Evolutionary conservation across 2,113 vertebrate species (phyloP).

Genomic region (Tautogolabrus adspersus): DNA sequence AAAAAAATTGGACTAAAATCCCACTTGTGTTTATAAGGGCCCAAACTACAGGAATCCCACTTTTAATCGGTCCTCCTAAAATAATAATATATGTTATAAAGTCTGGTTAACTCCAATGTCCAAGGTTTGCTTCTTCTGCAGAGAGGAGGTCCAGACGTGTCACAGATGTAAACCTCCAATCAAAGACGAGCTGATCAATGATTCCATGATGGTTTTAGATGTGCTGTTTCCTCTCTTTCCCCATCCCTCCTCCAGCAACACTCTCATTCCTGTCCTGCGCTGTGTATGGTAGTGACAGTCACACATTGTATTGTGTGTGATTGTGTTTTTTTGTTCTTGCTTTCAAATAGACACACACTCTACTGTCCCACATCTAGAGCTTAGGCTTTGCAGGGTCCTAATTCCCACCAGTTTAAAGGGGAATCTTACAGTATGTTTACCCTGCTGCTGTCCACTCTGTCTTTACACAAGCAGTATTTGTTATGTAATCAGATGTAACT

Average conservation of each 20-base stretch:
- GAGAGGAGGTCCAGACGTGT: not conserved
- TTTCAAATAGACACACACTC: conserved; percentile 76
- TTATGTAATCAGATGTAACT: not conserved
- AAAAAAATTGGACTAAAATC: conserved; percentile 4
- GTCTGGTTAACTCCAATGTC: not conserved
- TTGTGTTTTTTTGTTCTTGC: conserved; percentile 45
- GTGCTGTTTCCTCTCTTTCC: conserved; percentile 40
- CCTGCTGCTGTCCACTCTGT: not conserved
- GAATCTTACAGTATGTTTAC: not conserved
- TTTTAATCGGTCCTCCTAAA: not conserved
- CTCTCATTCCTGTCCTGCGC: conserved; percentile 57
- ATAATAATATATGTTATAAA: not conserved
- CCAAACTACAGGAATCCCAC: not conserved
- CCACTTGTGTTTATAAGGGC: not conserved
- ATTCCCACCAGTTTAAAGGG: conserved; percentile 26
- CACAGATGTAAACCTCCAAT: conserved; percentile 4
- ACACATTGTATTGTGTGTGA: conserved; percentile 81
- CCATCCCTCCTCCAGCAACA: conserved; percentile 30
- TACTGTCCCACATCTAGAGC: conserved; percentile 70
- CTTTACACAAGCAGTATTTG: not conserved
- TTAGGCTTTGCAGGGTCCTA: conserved; percentile 79
- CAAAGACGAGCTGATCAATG: conserved; percentile 22
- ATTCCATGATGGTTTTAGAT: conserved; percentile 32
- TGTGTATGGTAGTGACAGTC: conserved; percentile 85
- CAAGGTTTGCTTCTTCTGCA: not conserved